Evolutionary conservation across 2,113 vertebrate genomes (phyloP).

Genomic region (Corythornis cristatus): DNA sequence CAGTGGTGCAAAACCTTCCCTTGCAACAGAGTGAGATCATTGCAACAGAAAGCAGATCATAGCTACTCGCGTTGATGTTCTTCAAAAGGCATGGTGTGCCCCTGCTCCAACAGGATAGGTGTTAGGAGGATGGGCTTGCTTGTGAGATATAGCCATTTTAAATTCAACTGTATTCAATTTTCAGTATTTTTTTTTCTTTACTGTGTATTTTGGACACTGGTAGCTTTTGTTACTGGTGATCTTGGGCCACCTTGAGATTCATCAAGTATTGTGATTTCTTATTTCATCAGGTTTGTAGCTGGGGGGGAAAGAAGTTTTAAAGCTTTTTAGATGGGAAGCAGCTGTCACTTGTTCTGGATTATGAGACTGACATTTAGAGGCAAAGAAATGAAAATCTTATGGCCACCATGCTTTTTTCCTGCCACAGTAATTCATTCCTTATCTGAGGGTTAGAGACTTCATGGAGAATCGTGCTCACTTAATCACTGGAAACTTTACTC

Average conservation of each 20-base stretch:
- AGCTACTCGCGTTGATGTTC: not conserved
- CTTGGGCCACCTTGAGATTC: not conserved
- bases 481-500: not conserved
- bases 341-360: not conserved
- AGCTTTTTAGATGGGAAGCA: not conserved
- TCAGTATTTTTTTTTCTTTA: not conserved
- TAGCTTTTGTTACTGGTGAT: not conserved
- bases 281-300: not conserved
- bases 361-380: not conserved
- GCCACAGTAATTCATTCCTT: not conserved
- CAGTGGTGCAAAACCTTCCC: not conserved
- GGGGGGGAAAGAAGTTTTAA: not conserved
- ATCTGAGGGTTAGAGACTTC: not conserved
- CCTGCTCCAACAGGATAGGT: not conserved
- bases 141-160: not conserved
- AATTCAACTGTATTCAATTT: not conserved
- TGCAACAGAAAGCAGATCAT: not conserved
- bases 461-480: not conserved
- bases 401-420: not conserved
- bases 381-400: constrained; percentile 13
- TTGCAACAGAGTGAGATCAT: not conserved
- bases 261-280: not conserved
- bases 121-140: not conserved
- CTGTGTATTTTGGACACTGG: not conserved
- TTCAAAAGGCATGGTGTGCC: not conserved